Evolutionary conservation across 2,797 vertebrate genomes (phyloP).

Genomic region (Sparus aurata): DNA sequence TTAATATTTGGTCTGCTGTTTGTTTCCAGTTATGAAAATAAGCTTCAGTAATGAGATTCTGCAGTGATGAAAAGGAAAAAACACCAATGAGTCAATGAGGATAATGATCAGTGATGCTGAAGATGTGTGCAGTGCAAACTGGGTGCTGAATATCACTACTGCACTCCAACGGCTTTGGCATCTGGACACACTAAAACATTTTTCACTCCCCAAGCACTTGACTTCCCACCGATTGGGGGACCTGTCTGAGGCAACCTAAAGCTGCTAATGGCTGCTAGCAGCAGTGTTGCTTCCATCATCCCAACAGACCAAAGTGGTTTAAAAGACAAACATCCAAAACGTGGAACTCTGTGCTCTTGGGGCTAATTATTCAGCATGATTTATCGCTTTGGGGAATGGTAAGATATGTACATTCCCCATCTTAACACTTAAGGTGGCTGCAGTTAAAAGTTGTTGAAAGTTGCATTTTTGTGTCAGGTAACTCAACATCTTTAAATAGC

Average conservation of each 20-base stretch:
- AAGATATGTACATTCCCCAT: constrained; percentile 30
- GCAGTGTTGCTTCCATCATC: neutral
- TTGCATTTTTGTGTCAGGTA: constrained; percentile 34
- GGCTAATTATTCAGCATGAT: constrained; percentile 43
- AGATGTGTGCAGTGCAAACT: neutral
- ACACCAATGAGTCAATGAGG: neutral
- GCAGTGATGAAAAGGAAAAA: neutral
- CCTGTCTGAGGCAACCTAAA: neutral
- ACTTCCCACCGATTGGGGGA: neutral
- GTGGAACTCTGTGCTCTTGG: constrained; percentile 9
- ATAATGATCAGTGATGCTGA: constrained; percentile 30
- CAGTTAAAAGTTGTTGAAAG: constrained; percentile 36
- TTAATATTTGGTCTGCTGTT: neutral
- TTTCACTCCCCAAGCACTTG: constrained; percentile 1
- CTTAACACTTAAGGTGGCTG: constrained; percentile 26
- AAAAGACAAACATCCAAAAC: constrained; percentile 20
- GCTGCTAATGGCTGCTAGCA: constrained; percentile 26
- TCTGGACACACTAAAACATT: constrained; percentile 14
- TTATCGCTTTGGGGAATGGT: constrained; percentile 33
- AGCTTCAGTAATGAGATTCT: neutral
- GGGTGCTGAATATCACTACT: neutral
- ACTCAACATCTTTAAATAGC: constrained; percentile 22
- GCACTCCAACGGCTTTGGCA: neutral
- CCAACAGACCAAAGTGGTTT: constrained; percentile 23
- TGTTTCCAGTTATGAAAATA: neutral